phyloP scores from a whole-genome alignment of 2,113 vertebrate genomes.

The Pristiophorus japonicus region DNA sequence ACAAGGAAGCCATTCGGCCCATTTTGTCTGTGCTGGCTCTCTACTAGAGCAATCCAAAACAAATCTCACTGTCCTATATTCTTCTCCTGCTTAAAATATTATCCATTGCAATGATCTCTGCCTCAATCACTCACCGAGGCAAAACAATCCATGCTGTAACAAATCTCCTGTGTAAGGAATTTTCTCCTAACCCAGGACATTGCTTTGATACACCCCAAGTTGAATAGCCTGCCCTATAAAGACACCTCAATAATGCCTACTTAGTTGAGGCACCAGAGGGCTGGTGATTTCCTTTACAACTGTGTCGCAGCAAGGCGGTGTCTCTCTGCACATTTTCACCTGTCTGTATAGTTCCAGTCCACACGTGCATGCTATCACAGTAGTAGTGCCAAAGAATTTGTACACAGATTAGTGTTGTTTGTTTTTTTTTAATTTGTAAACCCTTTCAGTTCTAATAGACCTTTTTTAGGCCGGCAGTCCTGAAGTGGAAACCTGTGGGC shows the following conservation, averaged over 20 bases:
- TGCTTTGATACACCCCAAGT: neutral
- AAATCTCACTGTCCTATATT: neutral
- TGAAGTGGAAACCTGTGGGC: neutral
- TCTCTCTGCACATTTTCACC: neutral
- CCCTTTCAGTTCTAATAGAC: neutral
- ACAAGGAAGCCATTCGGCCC: neutral
- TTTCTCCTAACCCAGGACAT: neutral
- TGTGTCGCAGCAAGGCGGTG: neutral
- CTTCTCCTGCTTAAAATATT: neutral
- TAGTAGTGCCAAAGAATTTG: neutral
- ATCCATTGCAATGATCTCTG: neutral
- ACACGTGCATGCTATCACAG: neutral
- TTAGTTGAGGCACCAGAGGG: neutral
- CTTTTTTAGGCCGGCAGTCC: neutral
- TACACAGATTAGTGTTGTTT: neutral
- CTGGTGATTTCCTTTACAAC: neutral
- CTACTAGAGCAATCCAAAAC: neutral
- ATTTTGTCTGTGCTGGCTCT: neutral
- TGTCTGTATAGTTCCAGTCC: neutral
- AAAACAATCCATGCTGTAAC: neutral
- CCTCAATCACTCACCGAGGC: neutral
- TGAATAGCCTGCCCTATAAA: neutral
- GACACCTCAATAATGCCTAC: no score
- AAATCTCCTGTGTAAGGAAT: neutral
- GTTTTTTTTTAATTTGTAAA: neutral